Evolutionary conservation across 2,888 invertebrate species (phyloP).

Genomic region (Meteorus cinctellus): DNA sequence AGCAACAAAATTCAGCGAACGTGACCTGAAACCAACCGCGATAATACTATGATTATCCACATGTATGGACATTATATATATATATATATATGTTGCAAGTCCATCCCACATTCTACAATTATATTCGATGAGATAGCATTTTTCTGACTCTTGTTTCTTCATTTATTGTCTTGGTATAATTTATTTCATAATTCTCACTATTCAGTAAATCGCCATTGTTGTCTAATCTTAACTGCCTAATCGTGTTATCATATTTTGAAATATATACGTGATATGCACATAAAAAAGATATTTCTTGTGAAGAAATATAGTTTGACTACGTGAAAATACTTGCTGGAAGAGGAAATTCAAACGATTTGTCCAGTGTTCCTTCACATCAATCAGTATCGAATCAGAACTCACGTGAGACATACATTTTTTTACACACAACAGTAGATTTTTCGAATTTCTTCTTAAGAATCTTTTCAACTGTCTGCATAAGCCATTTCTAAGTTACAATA

Average conservation of each 20-base stretch:
- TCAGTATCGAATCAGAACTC: not conserved
- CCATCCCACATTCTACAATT: too few relatives aligned
- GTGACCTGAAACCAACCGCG: too few relatives aligned
- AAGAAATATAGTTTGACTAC: not conserved
- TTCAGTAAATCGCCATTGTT: not conserved
- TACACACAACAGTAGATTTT: not conserved
- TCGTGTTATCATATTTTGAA: not conserved
- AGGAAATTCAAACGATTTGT: not conserved
- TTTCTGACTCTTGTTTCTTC: too few relatives aligned
- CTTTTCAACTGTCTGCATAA: not conserved
- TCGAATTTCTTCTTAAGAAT: not conserved
- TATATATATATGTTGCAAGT: too few relatives aligned
- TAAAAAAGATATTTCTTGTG: not conserved
- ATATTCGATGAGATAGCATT: too few relatives aligned
- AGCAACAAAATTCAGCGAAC: too few relatives aligned
- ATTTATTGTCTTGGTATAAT: too few relatives aligned
- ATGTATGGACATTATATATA: too few relatives aligned
- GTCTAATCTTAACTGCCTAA: not conserved
- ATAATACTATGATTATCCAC: too few relatives aligned
- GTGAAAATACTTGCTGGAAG: not conserved
- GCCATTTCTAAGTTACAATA: too few relatives aligned
- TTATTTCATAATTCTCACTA: too few relatives aligned
- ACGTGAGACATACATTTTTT: not conserved
- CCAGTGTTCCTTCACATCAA: not conserved
- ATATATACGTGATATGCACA: not conserved